A percentile compares a stretch with the other conserved stretches of the same genome.
Evolutionary conservation across 2,888 invertebrate genomes (phyloP).

Genomic region (Brachycybe producta): DNA sequence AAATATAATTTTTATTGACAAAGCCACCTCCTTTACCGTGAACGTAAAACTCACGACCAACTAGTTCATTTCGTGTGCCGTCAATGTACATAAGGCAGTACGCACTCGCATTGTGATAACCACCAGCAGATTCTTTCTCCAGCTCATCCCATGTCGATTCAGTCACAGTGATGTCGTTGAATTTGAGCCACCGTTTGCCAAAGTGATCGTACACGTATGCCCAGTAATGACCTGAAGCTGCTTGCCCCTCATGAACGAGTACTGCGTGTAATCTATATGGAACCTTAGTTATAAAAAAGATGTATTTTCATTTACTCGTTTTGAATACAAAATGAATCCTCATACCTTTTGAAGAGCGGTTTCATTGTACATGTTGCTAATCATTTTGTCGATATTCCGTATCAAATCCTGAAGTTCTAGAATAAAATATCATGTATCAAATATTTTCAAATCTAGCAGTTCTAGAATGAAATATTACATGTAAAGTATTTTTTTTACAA

Average conservation of each 20-base stretch:
- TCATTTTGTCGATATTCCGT: constrained; percentile 28
- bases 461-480: too few relatives aligned
- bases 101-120: constrained; percentile 37
- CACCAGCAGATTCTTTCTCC: constrained; percentile 36
- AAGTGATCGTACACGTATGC: constrained; percentile 35
- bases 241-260: constrained; percentile 39
- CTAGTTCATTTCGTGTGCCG: constrained; percentile 26
- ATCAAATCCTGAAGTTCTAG: constrained; percentile 32
- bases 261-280: constrained; percentile 38
- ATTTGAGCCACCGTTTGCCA: constrained; percentile 34
- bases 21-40: background rate
- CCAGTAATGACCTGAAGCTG: constrained; percentile 40
- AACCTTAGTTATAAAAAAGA: constrained; percentile 24
- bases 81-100: constrained; percentile 39
- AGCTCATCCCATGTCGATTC: constrained; percentile 37
- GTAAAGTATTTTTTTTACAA: too few relatives aligned
- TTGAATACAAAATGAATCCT: background rate
- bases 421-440: background rate
- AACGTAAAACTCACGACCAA: constrained; percentile 22
- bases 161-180: constrained; percentile 37
- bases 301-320: background rate
- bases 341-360: constrained; percentile 31
- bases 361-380: constrained; percentile 33
- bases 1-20: background rate
- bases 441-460: too few relatives aligned